Conservation (phyloP, 2,888 invertebrate species). For the Drosophila anomelani region DNA sequence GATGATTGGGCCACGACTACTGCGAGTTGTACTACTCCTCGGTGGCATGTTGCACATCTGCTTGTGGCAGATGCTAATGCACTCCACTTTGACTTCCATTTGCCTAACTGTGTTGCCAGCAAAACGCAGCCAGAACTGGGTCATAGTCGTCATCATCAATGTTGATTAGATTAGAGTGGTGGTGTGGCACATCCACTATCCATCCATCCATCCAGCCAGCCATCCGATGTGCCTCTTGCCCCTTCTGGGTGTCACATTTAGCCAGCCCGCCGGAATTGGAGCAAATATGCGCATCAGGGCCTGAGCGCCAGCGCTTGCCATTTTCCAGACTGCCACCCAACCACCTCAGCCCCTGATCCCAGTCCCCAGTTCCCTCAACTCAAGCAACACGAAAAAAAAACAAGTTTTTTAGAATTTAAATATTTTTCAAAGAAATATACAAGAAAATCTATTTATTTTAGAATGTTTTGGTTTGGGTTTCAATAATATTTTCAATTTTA, state of each 20-base stretch:
- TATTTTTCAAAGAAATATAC: too few species aligned
- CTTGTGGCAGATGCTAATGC: conserved; percentile 44
- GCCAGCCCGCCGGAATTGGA: conserved; percentile 64
- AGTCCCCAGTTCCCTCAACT: neutral
- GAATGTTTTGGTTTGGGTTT: too few species aligned
- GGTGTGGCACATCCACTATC: neutral
- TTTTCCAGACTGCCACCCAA: conserved; percentile 39
- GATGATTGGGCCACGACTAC: conserved; percentile 42
- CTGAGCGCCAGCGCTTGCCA: conserved; percentile 46
- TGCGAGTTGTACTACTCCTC: neutral
- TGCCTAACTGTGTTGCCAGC: conserved; percentile 31
- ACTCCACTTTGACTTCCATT: conserved; percentile 45
- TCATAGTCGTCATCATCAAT: conserved; percentile 54
- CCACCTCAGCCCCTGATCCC: conserved; percentile 12
- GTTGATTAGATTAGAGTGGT: conserved; percentile 58
- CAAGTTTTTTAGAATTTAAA: neutral
- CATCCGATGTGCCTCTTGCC: conserved; percentile 5
- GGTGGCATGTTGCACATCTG: conserved; percentile 23
- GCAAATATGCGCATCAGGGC: conserved; percentile 72
- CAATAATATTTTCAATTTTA: too few species aligned
- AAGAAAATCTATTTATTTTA: too few species aligned
- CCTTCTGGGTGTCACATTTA: conserved; percentile 70
- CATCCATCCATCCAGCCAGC: neutral
- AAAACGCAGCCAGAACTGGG: conserved; percentile 56
- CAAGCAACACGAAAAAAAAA: neutral